Percentiles rank a stretch among this genome's conserved stretches.
Evolutionary conservation across 2,888 invertebrate species (phyloP).

Genomic region (Coenonympha arcania): DNA sequence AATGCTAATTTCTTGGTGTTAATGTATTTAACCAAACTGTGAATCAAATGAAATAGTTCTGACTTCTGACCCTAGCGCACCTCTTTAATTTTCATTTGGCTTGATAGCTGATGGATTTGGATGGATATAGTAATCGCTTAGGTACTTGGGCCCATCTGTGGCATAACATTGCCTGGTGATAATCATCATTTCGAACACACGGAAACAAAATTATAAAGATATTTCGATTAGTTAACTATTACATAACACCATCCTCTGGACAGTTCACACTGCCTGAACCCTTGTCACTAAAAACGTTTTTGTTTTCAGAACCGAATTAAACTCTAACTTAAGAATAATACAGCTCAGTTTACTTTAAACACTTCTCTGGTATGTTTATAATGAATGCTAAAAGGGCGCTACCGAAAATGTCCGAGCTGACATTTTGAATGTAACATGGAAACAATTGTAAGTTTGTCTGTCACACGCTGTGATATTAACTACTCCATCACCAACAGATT

Average conservation of each 20-base stretch:
- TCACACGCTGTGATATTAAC: background rate
- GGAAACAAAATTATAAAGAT: no score
- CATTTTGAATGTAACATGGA: slow-evolving; percentile 20
- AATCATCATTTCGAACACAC: no score
- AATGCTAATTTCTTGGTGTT: no score
- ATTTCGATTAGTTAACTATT: background rate
- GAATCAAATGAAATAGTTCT: no score
- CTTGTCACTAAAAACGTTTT: slow-evolving; percentile 3
- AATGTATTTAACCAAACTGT: no score
- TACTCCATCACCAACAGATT: no score
- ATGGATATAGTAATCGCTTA: no score
- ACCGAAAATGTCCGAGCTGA: slow-evolving; percentile 16
- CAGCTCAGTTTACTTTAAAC: background rate
- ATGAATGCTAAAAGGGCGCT: slow-evolving; percentile 13
- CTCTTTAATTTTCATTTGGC: no score
- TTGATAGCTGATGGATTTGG: no score
- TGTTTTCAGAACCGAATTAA: background rate
- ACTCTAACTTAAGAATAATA: background rate
- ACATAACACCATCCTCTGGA: background rate
- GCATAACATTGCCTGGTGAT: no score
- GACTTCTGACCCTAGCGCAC: no score
- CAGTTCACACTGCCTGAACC: slow-evolving; percentile 9
- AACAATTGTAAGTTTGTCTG: slow-evolving; percentile 9
- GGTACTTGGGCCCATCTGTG: no score
- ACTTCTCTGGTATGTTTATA: background rate